These are phyloP conservation scores for Aricia agestis DNA, from an alignment of 1,140 invertebrate species.

Conservation along the genomic window DNA sequence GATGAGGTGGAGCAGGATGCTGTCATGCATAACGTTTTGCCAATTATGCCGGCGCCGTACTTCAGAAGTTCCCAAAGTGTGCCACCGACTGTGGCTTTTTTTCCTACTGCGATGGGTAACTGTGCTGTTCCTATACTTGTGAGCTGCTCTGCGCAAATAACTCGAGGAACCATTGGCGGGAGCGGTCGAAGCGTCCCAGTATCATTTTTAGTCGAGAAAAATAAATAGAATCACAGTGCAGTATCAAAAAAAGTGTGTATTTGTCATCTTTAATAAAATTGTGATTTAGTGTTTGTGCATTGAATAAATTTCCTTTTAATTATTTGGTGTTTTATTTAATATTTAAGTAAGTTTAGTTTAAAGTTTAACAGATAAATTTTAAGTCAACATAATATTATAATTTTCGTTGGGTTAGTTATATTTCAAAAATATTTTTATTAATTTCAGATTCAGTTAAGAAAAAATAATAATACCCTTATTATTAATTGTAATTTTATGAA, in stretches of 20 bases:
- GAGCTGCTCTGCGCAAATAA: conserved; percentile 39
- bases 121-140: conserved; percentile 40
- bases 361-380: too few relatives aligned
- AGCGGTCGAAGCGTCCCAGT: background rate
- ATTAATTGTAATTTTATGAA: too few relatives aligned
- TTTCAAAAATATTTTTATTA: too few relatives aligned
- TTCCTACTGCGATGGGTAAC: conserved; percentile 24
- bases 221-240: background rate
- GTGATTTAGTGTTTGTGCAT: too few relatives aligned
- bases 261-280: too few relatives aligned
- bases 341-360: too few relatives aligned
- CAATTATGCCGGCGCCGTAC: conserved; percentile 50
- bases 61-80: conserved; percentile 24
- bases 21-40: conserved; percentile 53
- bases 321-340: too few relatives aligned
- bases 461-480: too few relatives aligned
- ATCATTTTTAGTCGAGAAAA: background rate
- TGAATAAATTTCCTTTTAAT: too few relatives aligned
- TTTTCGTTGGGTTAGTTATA: too few relatives aligned
- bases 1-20: conserved; percentile 43
- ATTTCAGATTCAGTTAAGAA: background rate
- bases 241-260: too few relatives aligned
- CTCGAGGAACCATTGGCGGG: conserved; percentile 22
- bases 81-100: conserved; percentile 14
- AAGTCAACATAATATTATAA: too few relatives aligned